These are phyloP conservation scores for Drosophila cyrtoloma DNA, from an alignment of 2,888 invertebrate genomes.

Conservation along the genomic window DNA sequence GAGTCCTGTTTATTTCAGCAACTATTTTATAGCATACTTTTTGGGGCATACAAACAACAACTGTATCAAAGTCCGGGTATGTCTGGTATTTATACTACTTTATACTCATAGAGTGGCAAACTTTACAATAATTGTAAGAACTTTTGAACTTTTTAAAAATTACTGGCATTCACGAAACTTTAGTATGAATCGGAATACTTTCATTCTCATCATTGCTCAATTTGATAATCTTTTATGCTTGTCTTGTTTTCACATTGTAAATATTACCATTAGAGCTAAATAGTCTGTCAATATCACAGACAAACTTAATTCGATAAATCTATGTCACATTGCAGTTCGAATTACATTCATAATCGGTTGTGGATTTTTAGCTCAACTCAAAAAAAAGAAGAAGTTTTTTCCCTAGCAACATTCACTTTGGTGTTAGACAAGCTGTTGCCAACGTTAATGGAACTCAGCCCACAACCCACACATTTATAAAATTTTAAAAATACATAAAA, in stretches of 20 bases:
- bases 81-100: background rate
- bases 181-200: background rate
- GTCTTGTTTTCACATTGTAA: background rate
- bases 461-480: constrained; percentile 5
- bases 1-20: background rate
- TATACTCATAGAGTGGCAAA: background rate
- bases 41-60: background rate
- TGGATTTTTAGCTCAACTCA: constrained; percentile 31
- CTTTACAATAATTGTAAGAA: background rate
- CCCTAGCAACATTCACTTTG: constrained; percentile 6
- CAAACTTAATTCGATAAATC: constrained; percentile 8
- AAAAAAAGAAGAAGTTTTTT: constrained; percentile 6
- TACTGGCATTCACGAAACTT: background rate
- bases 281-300: constrained; percentile 6
- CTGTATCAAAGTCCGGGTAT: no score
- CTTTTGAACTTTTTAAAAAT: background rate
- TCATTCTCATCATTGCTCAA: background rate
- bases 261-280: background rate
- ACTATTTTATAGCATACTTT: constrained; percentile 29
- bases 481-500: constrained; percentile 32
- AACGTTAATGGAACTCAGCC: constrained; percentile 2
- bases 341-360: constrained; percentile 35
- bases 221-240: background rate
- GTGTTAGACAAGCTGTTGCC: constrained; percentile 31
- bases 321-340: background rate